A percentile compares a stretch with the other conserved stretches of the same genome.
phyloP scores from a whole-genome alignment of 2,888 invertebrate genomes.

The Calliopum simillimum region DNA sequence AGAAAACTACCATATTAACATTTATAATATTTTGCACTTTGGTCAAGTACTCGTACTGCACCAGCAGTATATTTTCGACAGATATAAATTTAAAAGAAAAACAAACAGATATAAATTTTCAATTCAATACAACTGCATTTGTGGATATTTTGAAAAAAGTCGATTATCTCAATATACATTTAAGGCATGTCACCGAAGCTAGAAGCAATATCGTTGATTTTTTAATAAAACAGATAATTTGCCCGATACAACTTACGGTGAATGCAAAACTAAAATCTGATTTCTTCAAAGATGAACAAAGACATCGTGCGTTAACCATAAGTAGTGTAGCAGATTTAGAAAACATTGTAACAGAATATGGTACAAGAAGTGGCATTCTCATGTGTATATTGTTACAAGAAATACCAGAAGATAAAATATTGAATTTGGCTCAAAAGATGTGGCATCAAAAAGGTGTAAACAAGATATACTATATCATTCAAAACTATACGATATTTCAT shows the following conservation, averaged over 20 bases:
- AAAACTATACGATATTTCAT: constrained; percentile 48
- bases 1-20: too few relatives aligned
- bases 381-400: constrained; percentile 42
- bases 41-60: too few relatives aligned
- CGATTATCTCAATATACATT: constrained; percentile 50
- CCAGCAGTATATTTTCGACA: too few relatives aligned
- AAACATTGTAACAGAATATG: constrained; percentile 30
- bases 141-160: constrained; percentile 44
- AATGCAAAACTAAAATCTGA: not conserved
- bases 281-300: not conserved
- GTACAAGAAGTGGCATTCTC: constrained; percentile 30
- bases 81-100: too few relatives aligned
- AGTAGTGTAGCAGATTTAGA: constrained; percentile 25
- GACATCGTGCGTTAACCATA: constrained; percentile 46
- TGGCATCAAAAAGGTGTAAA: constrained; percentile 54
- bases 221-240: constrained; percentile 46
- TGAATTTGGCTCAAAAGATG: constrained; percentile 44
- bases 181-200: constrained; percentile 42
- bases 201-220: constrained; percentile 44
- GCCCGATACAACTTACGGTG: constrained; percentile 45
- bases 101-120: not conserved
- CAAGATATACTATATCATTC: constrained; percentile 54
- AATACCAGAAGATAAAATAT: constrained; percentile 32
- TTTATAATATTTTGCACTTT: too few relatives aligned
- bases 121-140: constrained; percentile 26